These are phyloP conservation scores for Pseudomyrmex gracilis DNA, from an alignment of 1,140 invertebrate genomes.

Conservation along the genomic window DNA sequence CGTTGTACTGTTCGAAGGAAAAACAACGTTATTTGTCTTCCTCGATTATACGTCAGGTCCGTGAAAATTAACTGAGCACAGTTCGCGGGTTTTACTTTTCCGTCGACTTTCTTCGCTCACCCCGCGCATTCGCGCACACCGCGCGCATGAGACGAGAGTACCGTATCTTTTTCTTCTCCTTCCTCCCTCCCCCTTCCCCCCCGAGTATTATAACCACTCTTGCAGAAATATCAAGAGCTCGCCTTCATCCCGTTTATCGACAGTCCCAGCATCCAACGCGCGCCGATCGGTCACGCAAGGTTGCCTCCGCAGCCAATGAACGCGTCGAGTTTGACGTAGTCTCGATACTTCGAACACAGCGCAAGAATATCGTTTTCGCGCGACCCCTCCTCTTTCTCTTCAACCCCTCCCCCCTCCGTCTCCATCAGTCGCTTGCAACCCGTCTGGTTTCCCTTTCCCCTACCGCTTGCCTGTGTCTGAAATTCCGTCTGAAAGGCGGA, in stretches of 20 bases:
- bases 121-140: too few relatives aligned
- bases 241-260: constrained; percentile 47
- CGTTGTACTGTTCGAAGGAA: too few relatives aligned
- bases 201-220: constrained; percentile 19
- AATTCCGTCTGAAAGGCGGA: constrained; percentile 46
- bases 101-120: too few relatives aligned
- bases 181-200: constrained; percentile 15
- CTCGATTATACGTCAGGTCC: too few relatives aligned
- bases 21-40: too few relatives aligned
- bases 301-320: constrained; percentile 32
- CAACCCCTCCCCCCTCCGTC: too few relatives aligned
- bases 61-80: background rate
- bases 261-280: constrained; percentile 41
- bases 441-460: too few relatives aligned
- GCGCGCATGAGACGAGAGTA: too few relatives aligned
- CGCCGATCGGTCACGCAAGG: constrained; percentile 49
- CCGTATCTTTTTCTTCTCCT: background rate
- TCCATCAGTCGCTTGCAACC: too few relatives aligned
- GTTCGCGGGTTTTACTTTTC: background rate
- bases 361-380: constrained; percentile 44
- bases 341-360: constrained; percentile 32
- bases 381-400: background rate
- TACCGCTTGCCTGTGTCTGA: constrained; percentile 19
- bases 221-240: constrained; percentile 47
- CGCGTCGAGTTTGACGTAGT: constrained; percentile 37